Percentiles rank a stretch among this genome's conserved stretches.
phyloP scores from a whole-genome alignment of 2,888 invertebrate species.

The Furcula furcula region DNA sequence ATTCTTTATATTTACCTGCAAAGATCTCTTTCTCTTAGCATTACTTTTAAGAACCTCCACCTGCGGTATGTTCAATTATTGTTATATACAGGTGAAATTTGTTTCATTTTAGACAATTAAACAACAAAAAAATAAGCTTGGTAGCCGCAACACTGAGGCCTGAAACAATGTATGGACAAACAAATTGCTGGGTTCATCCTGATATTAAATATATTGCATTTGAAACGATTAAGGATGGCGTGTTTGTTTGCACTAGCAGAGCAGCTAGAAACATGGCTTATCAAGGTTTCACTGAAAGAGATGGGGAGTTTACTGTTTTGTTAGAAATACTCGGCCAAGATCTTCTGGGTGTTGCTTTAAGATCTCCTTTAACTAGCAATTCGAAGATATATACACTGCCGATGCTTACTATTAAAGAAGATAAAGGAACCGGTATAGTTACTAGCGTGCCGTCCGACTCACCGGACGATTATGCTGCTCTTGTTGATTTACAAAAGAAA shows the following conservation, averaged over 20 bases:
- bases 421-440: slow-evolving; percentile 99
- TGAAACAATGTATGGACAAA: slow-evolving; percentile 99
- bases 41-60: too few relatives aligned
- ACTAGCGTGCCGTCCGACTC: slow-evolving; percentile 99
- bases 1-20: too few relatives aligned
- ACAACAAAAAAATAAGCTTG: slow-evolving; percentile 85
- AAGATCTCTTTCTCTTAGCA: too few relatives aligned
- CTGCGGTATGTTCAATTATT: too few relatives aligned
- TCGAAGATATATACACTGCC: slow-evolving; percentile 95
- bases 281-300: slow-evolving; percentile 92
- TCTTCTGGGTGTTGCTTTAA: slow-evolving; percentile 91
- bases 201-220: slow-evolving; percentile 97
- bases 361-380: slow-evolving; percentile 93
- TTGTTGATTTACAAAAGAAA: slow-evolving; percentile 97
- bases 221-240: slow-evolving; percentile 85
- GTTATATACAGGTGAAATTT: not conserved
- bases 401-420: slow-evolving; percentile 98
- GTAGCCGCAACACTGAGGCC: slow-evolving; percentile 99
- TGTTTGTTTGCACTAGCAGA: slow-evolving; percentile 93
- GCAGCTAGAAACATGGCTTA: slow-evolving; percentile 98
- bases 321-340: slow-evolving; percentile 86
- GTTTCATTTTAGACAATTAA: slow-evolving; percentile 65
- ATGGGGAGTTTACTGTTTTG: slow-evolving; percentile 89
- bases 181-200: slow-evolving; percentile 99
- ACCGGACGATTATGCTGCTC: slow-evolving; percentile 98